phyloP scores from a whole-genome alignment of 2,113 vertebrate genomes.

The Tachuris rubrigastra region DNA sequence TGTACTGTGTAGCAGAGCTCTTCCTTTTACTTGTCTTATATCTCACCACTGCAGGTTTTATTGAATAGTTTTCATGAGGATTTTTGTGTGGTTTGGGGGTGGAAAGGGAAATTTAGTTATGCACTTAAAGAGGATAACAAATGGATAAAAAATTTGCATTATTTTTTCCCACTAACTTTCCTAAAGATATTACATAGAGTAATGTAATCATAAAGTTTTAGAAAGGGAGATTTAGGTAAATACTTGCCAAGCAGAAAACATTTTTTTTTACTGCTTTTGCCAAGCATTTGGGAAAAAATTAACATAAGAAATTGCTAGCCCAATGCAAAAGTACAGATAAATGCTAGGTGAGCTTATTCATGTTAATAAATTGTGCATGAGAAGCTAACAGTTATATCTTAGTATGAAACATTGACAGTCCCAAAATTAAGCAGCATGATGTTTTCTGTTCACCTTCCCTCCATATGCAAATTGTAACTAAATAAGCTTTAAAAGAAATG shows the following conservation, averaged over 20 bases:
- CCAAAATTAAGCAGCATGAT: neutral
- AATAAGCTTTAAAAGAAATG: neutral
- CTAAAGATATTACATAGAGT: neutral
- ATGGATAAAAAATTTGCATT: neutral
- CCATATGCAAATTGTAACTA: neutral
- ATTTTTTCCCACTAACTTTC: neutral
- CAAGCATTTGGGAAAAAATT: neutral
- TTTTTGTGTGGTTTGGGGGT: neutral
- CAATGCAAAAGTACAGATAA: neutral
- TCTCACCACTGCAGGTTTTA: neutral
- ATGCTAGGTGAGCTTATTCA: neutral
- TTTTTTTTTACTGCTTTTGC: neutral
- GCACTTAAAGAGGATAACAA: neutral
- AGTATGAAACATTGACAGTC: neutral
- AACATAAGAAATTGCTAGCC: neutral
- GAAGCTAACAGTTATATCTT: neutral
- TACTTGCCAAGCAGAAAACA: neutral
- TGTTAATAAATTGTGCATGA: neutral
- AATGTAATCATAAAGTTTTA: neutral
- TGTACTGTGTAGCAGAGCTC: neutral
- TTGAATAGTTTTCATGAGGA: neutral
- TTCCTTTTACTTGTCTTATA: neutral
- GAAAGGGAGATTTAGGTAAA: neutral
- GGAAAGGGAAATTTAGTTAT: neutral
- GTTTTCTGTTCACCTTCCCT: neutral